Evolutionary conservation across 2,113 vertebrate species (phyloP).

Genomic region (Pomatostomus ruficeps): DNA sequence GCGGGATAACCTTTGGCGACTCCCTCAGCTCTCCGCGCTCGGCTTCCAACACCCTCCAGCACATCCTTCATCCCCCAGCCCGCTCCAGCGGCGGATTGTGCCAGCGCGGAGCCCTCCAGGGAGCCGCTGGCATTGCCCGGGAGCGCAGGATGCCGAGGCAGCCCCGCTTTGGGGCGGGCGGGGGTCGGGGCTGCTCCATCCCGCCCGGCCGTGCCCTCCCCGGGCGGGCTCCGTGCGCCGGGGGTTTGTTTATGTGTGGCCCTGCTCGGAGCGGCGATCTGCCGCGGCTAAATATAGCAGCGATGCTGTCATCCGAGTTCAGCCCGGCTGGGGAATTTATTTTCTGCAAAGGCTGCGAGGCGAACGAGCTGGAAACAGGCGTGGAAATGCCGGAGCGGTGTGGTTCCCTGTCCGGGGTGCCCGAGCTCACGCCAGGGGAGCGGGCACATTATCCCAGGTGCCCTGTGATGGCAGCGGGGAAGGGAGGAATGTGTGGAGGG

Average conservation of each 20-base stretch:
- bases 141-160: background rate
- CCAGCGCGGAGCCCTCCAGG: background rate
- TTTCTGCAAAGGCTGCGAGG: slow-evolving; percentile 36
- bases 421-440: background rate
- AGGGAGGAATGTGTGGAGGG: background rate
- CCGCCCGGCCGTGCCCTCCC: background rate
- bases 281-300: slow-evolving; percentile 34
- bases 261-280: slow-evolving; percentile 10
- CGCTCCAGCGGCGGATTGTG: background rate
- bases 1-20: background rate
- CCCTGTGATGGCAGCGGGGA: rapidly evolving
- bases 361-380: background rate
- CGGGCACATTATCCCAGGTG: rapidly evolving
- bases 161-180: background rate
- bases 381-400: background rate
- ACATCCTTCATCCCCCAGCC: background rate
- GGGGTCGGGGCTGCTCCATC: background rate
- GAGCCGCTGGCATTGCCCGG: background rate
- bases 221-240: background rate
- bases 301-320: slow-evolving; percentile 50
- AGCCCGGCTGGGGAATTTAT: slow-evolving; percentile 43
- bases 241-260: slow-evolving; percentile 38
- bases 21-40: background rate
- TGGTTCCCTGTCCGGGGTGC: rapidly evolving
- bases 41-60: background rate